phyloP scores from a whole-genome alignment of 1,140 invertebrate genomes.

The Drosophila setifemur region DNA sequence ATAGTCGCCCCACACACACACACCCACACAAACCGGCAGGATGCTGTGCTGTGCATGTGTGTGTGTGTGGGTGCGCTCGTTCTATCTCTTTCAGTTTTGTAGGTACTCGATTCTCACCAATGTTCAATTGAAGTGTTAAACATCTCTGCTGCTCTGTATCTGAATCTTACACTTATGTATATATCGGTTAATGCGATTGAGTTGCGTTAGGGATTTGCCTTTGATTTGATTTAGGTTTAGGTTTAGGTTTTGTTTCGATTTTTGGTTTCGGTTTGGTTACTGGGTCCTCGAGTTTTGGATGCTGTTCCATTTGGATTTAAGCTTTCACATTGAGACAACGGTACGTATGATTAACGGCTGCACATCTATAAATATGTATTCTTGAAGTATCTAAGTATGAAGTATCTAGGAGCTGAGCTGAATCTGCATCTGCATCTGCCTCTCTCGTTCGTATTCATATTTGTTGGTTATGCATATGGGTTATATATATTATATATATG shows the following conservation, averaged over 20 bases:
- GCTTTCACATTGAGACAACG: constrained; percentile 63
- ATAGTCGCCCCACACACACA: constrained; percentile 47
- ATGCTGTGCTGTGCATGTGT: neutral
- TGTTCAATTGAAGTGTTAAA: constrained; percentile 60
- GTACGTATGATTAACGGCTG: constrained; percentile 35
- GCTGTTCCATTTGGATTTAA: constrained; percentile 33
- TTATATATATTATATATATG: constrained; percentile 47
- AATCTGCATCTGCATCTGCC: too few species aligned
- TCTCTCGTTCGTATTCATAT: constrained; percentile 30
- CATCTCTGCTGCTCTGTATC: constrained; percentile 44
- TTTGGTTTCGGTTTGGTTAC: constrained; percentile 9
- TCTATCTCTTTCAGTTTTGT: constrained; percentile 61
- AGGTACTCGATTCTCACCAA: constrained; percentile 79
- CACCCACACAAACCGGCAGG: constrained; percentile 18
- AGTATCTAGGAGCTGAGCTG: constrained; percentile 18
- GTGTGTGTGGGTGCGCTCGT: neutral
- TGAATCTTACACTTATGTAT: constrained; percentile 24
- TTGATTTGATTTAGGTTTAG: constrained; percentile 13
- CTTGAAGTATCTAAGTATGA: neutral
- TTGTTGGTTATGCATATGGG: constrained; percentile 43
- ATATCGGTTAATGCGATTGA: constrained; percentile 18
- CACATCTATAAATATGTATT: constrained; percentile 8
- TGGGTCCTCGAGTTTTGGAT: constrained; percentile 41
- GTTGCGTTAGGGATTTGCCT: constrained; percentile 10
- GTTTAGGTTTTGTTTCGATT: neutral